Evolutionary conservation across 1,140 invertebrate species (phyloP).

Genomic region (Vollenhovia emeryi): DNA sequence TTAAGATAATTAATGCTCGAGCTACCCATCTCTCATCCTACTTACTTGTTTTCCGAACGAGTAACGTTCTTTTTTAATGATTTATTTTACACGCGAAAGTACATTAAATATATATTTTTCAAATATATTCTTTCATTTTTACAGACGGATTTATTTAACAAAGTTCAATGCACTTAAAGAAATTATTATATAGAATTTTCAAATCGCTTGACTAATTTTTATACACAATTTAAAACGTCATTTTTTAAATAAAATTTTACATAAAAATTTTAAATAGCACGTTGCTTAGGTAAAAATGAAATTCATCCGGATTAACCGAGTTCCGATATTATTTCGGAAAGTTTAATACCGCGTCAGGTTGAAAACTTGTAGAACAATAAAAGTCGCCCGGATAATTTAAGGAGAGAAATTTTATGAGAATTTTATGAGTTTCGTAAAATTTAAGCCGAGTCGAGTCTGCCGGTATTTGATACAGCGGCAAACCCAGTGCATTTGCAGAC

Average conservation of each 20-base stretch:
- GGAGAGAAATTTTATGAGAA: slow-evolving; percentile 11
- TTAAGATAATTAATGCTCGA: slow-evolving; percentile 26
- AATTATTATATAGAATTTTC: not conserved
- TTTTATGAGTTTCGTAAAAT: slow-evolving; percentile 21
- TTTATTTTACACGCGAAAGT: not conserved
- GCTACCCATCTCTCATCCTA: not conserved
- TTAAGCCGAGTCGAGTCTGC: not conserved
- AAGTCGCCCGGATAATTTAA: not conserved
- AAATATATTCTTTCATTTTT: not conserved
- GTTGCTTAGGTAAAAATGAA: not conserved
- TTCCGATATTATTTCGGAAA: slow-evolving; percentile 1
- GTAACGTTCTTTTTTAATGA: not conserved
- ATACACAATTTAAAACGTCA: not conserved
- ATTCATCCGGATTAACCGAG: not conserved
- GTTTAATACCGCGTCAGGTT: not conserved
- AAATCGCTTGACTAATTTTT: not conserved
- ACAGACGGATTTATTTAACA: slow-evolving; percentile 6
- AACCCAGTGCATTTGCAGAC: not conserved
- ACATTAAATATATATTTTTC: not conserved
- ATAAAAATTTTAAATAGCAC: not conserved
- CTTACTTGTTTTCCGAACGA: not conserved
- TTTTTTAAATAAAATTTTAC: slow-evolving; percentile 13
- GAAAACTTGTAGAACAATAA: slow-evolving; percentile 19
- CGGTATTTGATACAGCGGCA: not conserved
- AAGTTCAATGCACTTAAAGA: not conserved